These are phyloP conservation scores for Eustalomyia histrio DNA, from an alignment of 2,888 invertebrate genomes.

Conservation along the genomic window DNA sequence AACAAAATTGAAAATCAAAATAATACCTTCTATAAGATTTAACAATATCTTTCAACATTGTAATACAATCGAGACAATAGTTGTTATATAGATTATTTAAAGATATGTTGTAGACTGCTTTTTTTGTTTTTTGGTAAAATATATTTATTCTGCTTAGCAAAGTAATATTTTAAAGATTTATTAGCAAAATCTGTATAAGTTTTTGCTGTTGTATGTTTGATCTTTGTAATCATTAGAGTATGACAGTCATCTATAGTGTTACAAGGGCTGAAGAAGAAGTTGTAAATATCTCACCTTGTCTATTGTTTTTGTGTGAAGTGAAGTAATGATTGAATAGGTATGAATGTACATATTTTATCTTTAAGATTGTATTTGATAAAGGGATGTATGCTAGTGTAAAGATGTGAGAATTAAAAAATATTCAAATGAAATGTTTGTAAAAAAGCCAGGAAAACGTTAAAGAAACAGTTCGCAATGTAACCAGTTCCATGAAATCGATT, in stretches of 20 bases:
- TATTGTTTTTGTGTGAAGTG: constrained; percentile 33
- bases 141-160: constrained; percentile 30
- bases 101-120: background rate
- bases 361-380: background rate
- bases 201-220: constrained; percentile 15
- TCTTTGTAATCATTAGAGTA: constrained; percentile 36
- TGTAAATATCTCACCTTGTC: constrained; percentile 53
- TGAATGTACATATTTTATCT: no score
- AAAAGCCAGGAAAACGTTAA: no score
- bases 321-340: constrained; percentile 36
- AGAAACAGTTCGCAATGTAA: no score
- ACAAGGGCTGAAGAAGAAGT: constrained; percentile 44
- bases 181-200: constrained; percentile 30
- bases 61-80: constrained; percentile 35
- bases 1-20: background rate
- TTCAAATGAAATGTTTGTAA: background rate
- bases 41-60: constrained; percentile 45
- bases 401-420: background rate
- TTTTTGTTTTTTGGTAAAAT: constrained; percentile 19
- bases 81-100: constrained; percentile 1
- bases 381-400: constrained; percentile 8
- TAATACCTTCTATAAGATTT: constrained; percentile 38
- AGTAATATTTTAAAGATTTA: constrained; percentile 30
- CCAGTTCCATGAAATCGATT: no score
- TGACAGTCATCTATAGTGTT: constrained; percentile 37